These are phyloP conservation scores for Mamestra brassicae DNA, from an alignment of 2,888 invertebrate species.

Conservation along the genomic window DNA sequence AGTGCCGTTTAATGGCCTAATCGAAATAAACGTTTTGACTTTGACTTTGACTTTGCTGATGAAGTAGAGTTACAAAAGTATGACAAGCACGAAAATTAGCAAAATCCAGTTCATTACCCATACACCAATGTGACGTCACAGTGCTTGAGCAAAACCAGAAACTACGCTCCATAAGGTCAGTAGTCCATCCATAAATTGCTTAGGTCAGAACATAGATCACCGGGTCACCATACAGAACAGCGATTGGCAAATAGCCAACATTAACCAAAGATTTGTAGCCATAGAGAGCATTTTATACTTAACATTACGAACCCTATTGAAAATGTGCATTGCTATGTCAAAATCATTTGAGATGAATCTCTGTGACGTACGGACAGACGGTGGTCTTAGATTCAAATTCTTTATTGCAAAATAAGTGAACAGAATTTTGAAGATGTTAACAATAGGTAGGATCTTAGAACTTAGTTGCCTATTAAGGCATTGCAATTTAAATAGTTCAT, in stretches of 20 bases:
- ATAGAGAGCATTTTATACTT: conserved; percentile 35
- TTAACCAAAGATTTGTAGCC: conserved; percentile 53
- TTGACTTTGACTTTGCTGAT: too few relatives aligned
- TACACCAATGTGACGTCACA: neutral
- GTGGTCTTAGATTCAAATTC: too few relatives aligned
- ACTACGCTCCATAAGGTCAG: conserved; percentile 14
- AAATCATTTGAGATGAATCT: neutral
- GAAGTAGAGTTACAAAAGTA: neutral
- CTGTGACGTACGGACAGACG: neutral
- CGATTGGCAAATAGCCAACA: conserved; percentile 51
- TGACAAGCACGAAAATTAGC: neutral
- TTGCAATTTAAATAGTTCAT: too few relatives aligned
- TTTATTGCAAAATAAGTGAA: too few relatives aligned
- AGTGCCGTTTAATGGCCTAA: too few relatives aligned
- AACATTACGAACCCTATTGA: conserved; percentile 9
- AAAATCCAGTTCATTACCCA: neutral
- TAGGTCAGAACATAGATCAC: conserved; percentile 30
- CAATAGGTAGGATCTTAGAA: too few relatives aligned
- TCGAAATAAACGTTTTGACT: too few relatives aligned
- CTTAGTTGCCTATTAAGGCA: too few relatives aligned
- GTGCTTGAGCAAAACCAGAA: conserved; percentile 15
- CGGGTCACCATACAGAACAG: conserved; percentile 27
- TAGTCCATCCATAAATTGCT: conserved; percentile 39
- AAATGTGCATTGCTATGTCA: conserved; percentile 18
- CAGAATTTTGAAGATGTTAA: too few relatives aligned